A percentile compares a stretch with the other conserved stretches of the same genome.
Conservation (phyloP, 2,888 invertebrate species). For the Troides helena region DNA sequence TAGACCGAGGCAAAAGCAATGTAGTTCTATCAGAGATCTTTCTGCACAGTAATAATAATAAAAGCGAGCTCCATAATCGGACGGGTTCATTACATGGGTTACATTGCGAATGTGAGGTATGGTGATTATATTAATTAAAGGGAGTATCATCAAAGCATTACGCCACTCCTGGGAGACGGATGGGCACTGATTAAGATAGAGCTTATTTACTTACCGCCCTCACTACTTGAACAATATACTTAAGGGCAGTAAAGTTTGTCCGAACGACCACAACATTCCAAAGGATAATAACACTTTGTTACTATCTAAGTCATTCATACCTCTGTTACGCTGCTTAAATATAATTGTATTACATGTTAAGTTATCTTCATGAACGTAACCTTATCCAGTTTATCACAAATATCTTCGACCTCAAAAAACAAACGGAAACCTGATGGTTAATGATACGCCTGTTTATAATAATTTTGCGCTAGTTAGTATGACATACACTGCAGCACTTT, state of each 20-base stretch:
- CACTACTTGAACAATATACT: constrained; percentile 15
- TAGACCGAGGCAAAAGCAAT: too few relatives aligned
- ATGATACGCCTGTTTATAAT: too few relatives aligned
- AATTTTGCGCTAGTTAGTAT: too few relatives aligned
- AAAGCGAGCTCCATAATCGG: constrained; percentile 10
- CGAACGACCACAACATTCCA: not conserved
- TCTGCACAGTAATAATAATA: constrained; percentile 7
- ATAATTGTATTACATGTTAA: not conserved
- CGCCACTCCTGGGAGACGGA: constrained; percentile 21
- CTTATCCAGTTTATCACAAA: too few relatives aligned
- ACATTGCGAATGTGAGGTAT: constrained; percentile 21
- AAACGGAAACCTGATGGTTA: too few relatives aligned
- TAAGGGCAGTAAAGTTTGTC: not conserved
- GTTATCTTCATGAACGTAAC: not conserved
- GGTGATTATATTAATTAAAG: constrained; percentile 28
- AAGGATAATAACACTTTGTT: not conserved
- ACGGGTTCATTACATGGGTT: constrained; percentile 13
- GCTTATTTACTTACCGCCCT: constrained; percentile 12
- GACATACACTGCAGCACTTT: too few relatives aligned
- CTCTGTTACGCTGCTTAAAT: not conserved
- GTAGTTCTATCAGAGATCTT: not conserved
- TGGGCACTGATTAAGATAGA: constrained; percentile 17
- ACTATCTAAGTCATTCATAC: not conserved
- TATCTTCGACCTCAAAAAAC: too few relatives aligned
- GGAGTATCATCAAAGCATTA: constrained; percentile 19